Evolutionary conservation across 2,888 invertebrate genomes (phyloP).

Genomic region (Portevinia maculata): DNA sequence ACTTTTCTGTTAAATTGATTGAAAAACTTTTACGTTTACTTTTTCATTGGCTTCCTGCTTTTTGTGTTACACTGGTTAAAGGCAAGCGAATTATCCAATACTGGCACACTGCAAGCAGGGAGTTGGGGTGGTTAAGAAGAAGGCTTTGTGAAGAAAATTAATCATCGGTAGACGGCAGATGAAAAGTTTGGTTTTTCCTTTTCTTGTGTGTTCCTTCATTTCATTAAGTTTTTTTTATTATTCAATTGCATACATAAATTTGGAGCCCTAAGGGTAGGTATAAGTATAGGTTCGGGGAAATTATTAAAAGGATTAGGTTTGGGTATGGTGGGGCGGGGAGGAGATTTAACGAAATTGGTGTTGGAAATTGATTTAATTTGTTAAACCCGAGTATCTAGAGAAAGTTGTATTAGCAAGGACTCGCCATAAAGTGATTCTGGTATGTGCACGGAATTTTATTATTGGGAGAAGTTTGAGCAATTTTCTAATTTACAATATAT

Average conservation of each 20-base stretch:
- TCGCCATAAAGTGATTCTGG: background rate
- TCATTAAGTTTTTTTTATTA: slow-evolving; percentile 17
- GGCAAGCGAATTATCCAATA: background rate
- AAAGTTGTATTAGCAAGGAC: background rate
- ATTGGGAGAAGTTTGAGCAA: background rate
- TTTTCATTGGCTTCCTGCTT: slow-evolving; percentile 66
- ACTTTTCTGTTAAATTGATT: slow-evolving; percentile 70
- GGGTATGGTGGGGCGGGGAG: background rate
- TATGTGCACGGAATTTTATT: background rate
- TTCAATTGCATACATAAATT: slow-evolving; percentile 37
- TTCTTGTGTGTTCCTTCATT: slow-evolving; percentile 31
- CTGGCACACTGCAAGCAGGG: background rate
- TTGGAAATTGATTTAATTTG: background rate
- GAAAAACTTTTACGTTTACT: slow-evolving; percentile 72
- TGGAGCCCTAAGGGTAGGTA: background rate
- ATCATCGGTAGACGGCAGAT: slow-evolving; percentile 51
- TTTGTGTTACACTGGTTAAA: slow-evolving; percentile 54
- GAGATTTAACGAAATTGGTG: background rate
- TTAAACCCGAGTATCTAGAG: background rate
- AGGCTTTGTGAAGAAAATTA: slow-evolving; percentile 53
- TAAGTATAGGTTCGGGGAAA: background rate
- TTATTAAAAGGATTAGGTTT: background rate
- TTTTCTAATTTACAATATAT: background rate
- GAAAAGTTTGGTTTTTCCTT: slow-evolving; percentile 23
- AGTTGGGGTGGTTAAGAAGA: background rate